phyloP scores from a whole-genome alignment of 1,140 invertebrate species.

The Polyergus mexicanus region DNA sequence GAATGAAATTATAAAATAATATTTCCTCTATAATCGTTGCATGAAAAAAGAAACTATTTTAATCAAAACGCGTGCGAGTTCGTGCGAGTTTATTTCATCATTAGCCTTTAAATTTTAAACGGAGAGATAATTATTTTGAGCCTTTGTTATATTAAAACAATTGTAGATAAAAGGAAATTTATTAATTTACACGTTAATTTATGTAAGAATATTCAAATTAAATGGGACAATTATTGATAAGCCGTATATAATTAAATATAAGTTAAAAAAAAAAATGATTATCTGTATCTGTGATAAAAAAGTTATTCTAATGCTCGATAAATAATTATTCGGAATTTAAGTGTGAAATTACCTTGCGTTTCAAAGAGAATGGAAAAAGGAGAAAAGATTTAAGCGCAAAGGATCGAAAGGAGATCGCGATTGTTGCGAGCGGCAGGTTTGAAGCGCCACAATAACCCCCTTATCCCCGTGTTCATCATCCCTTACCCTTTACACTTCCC shows the following conservation, averaged over 20 bases:
- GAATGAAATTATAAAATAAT: neutral
- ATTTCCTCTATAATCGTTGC: neutral
- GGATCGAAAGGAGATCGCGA: constrained; percentile 64
- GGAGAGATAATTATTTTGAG: neutral
- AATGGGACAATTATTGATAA: neutral
- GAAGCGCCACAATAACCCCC: constrained; percentile 69
- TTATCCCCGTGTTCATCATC: constrained; percentile 51
- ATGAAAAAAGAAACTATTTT: neutral
- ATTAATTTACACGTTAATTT: neutral
- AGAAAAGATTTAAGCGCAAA: constrained; percentile 2
- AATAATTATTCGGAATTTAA: neutral
- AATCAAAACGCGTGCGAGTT: neutral
- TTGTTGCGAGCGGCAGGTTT: constrained; percentile 58
- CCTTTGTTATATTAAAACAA: neutral
- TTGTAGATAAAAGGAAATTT: neutral
- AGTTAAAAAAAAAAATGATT: neutral
- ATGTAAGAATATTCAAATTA: neutral
- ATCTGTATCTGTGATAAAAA: neutral
- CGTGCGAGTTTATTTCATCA: neutral
- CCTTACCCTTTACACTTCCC: constrained; percentile 48
- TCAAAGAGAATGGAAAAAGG: neutral
- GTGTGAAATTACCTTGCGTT: neutral
- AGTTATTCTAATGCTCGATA: neutral
- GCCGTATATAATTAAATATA: neutral
- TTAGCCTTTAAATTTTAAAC: neutral